Percentiles rank a stretch among this genome's conserved stretches.
Evolutionary conservation across 2,113 vertebrate species (phyloP).

Genomic region (Laticauda colubrina): DNA sequence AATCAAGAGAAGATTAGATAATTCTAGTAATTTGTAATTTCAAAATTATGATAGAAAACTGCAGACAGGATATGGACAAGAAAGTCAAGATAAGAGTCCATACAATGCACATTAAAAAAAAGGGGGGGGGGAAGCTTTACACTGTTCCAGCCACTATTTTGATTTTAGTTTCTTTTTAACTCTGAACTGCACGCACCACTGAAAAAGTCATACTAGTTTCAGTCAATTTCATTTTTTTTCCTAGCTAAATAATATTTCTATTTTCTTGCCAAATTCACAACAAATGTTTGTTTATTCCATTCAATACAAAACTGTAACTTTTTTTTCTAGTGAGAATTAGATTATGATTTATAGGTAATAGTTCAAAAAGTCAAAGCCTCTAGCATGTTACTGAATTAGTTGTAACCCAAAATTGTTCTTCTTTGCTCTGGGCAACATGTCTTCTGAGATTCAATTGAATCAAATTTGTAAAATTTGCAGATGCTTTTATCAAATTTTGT

Average conservation of each 20-base stretch:
- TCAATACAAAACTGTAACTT: neutral
- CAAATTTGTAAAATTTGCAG: neutral
- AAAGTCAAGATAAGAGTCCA: neutral
- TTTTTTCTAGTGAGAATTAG: neutral
- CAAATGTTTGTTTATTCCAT: neutral
- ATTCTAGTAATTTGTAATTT: neutral
- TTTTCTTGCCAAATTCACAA: neutral
- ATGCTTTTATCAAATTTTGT: too few relatives aligned
- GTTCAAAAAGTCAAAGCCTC: neutral
- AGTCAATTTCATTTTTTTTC: neutral
- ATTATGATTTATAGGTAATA: fast-evolving
- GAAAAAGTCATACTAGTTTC: neutral
- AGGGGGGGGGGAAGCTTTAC: neutral
- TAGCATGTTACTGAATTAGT: constrained; percentile 18
- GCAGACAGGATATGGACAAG: neutral
- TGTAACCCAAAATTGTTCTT: neutral
- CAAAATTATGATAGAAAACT: neutral
- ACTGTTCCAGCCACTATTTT: neutral
- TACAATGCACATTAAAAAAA: neutral
- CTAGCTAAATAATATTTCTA: neutral
- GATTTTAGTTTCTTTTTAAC: neutral
- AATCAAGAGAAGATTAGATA: neutral
- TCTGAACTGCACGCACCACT: neutral
- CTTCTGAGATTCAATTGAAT: fast-evolving
- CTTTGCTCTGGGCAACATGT: fast-evolving